Evolutionary conservation across 2,888 invertebrate species (phyloP).

Genomic region (Eutolmus rufibarbis): DNA sequence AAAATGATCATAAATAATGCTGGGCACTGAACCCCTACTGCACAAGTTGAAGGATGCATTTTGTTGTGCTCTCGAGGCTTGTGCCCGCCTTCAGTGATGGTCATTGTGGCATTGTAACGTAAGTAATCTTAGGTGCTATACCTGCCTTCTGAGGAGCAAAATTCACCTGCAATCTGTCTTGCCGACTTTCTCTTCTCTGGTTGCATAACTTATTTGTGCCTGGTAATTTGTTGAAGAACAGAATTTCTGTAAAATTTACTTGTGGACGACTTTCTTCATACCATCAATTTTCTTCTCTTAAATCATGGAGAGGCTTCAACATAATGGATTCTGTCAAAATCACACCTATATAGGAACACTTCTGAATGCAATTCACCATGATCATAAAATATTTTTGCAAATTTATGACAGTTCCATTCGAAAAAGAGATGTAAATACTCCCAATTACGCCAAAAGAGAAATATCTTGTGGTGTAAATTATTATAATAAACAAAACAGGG

Average conservation of each 20-base stretch:
- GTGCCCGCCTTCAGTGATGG: neutral
- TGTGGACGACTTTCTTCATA: neutral
- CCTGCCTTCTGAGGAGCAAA: neutral
- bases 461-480: no score
- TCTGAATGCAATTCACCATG: neutral
- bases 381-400: neutral
- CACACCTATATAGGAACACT: neutral
- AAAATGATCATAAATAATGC: slow-evolving; percentile 43
- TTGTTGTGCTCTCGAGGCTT: slow-evolving; percentile 1
- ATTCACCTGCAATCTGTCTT: slow-evolving; percentile 31
- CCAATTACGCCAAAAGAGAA: no score
- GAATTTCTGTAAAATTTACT: neutral
- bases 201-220: slow-evolving; percentile 4
- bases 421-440: no score
- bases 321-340: neutral
- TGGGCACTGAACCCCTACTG: slow-evolving; percentile 1
- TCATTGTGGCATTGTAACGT: slow-evolving; percentile 17
- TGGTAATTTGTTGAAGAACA: neutral
- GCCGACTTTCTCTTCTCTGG: slow-evolving; percentile 2
- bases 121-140: slow-evolving; percentile 3
- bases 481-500: no score
- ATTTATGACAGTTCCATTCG: neutral
- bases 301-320: neutral
- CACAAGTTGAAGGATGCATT: slow-evolving; percentile 38
- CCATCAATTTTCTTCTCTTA: neutral